Base-by-base conservation (phyloP, 2,113 vertebrate species). In the Murina feae region DNA sequence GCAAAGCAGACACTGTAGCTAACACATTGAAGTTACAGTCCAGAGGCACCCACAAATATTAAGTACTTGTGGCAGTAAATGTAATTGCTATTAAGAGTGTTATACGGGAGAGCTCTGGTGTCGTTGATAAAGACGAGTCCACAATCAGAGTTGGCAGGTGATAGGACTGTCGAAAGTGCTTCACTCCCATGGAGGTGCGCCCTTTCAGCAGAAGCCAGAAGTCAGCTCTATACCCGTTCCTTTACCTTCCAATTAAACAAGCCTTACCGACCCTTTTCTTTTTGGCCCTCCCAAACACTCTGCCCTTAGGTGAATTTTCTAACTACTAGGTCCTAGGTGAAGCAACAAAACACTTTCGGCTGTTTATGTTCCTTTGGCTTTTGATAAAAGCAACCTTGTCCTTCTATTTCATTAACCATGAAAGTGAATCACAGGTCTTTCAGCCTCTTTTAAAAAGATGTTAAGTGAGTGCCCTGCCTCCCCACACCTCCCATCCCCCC, bases 351-450 rank as follows among this genome's bases (percentile, higher is more conserved):
- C 6, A 18, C 49, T 82, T 82, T 66, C n/a, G 9, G 65, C 28
- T 86, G 16, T 65, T 82, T 14, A 44, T 80, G 80, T 92, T 78
- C 55, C 8, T 82, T 47, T 35, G 39, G 25, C 10, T 95, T 92
- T 16, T 68, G 76, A 76, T 81, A 39, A 91, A 79, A 83, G 58
- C 28, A 42, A 75, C 58, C 58, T 58, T 28, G 12, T 86, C 28
- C 63, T 72, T 66, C 42, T 47, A 44, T 37, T 13, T 51, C n/a
- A 58, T 89, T 53, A 78, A 3, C 35, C n/a, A 32, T 37, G n/a
- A 35, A 63, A 58, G 9, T 95, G 69, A 23, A 20, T n/a, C 72
- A 60, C 2, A 30, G 25, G 20, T 68, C 66, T 53, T 23, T 28
- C 1, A 35, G n/a, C 30, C 76, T 74, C 76, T 63, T 30, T 72